Evolutionary conservation across 2,888 invertebrate genomes (phyloP).

Genomic region (Thereva unica): DNA sequence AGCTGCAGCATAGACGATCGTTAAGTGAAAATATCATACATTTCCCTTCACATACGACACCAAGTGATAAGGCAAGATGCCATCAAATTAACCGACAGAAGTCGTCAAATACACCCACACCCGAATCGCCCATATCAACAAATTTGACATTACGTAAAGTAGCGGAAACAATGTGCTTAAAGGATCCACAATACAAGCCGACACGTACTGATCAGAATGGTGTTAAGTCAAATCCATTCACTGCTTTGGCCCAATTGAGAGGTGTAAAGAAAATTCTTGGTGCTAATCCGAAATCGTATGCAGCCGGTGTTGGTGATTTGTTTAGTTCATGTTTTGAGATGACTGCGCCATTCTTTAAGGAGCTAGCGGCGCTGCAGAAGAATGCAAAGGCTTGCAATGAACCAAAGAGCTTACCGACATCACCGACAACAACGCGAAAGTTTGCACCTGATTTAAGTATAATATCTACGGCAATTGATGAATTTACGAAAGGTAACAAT

Average conservation of each 20-base stretch:
- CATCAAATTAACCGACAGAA: constrained; percentile 64
- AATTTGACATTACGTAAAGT: constrained; percentile 66
- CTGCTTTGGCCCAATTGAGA: constrained; percentile 73
- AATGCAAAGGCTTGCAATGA: constrained; percentile 47
- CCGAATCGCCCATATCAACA: constrained; percentile 47
- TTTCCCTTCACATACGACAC: constrained; percentile 65
- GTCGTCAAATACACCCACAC: constrained; percentile 50
- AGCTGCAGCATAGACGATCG: constrained; percentile 68
- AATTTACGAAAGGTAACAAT: constrained; percentile 10
- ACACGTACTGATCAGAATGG: constrained; percentile 57
- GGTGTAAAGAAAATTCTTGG: constrained; percentile 84
- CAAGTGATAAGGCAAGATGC: constrained; percentile 75
- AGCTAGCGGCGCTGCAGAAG: constrained; percentile 52
- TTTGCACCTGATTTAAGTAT: constrained; percentile 42
- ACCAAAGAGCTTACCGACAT: constrained; percentile 62
- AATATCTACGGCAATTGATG: constrained; percentile 20
- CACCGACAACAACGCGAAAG: constrained; percentile 59
- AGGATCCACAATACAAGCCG: constrained; percentile 80
- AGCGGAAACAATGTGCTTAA: constrained; percentile 83
- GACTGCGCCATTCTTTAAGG: constrained; percentile 68
- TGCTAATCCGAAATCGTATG: constrained; percentile 61
- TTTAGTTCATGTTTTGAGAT: constrained; percentile 80
- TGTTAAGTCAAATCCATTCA: constrained; percentile 70
- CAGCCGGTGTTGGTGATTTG: constrained; percentile 61
- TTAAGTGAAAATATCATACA: constrained; percentile 73